These are phyloP conservation scores for Galeruca laticollis DNA, from an alignment of 2,888 invertebrate genomes.

Conservation along the genomic window DNA sequence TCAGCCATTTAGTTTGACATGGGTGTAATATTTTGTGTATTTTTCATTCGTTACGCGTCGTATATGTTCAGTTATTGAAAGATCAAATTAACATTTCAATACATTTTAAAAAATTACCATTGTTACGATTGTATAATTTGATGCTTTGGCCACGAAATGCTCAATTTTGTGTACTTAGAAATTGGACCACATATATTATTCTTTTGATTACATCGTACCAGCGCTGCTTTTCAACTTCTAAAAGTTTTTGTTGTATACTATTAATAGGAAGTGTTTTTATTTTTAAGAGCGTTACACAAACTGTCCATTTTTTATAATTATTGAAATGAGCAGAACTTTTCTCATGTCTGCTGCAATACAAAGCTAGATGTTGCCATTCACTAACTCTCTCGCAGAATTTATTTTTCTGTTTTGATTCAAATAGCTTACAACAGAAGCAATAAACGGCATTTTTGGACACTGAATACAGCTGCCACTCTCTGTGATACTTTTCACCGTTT, in stretches of 20 bases:
- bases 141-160: slow-evolving; percentile 28
- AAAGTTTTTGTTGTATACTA: slow-evolving; percentile 20
- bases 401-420: slow-evolving; percentile 12
- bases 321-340: slow-evolving; percentile 8
- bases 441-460: slow-evolving; percentile 24
- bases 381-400: slow-evolving; percentile 6
- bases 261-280: slow-evolving; percentile 29
- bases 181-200: no score
- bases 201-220: slow-evolving; percentile 30
- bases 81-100: slow-evolving; percentile 33
- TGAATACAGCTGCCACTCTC: slow-evolving; percentile 17
- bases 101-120: slow-evolving; percentile 35
- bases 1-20: no score
- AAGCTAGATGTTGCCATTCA: slow-evolving; percentile 22
- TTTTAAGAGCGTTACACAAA: slow-evolving; percentile 19
- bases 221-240: slow-evolving; percentile 26
- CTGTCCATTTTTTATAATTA: slow-evolving; percentile 23
- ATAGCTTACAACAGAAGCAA: no score
- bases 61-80: no score
- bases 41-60: no score
- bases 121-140: no score
- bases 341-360: slow-evolving; percentile 20
- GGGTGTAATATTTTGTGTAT: no score
- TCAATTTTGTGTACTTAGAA: no score
- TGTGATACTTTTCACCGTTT: slow-evolving; percentile 22